Evolutionary conservation across 2,888 invertebrate genomes (phyloP), one percentile per base, ranked within the genome.

Genomic region (Phorcus lineatus): DNA sequence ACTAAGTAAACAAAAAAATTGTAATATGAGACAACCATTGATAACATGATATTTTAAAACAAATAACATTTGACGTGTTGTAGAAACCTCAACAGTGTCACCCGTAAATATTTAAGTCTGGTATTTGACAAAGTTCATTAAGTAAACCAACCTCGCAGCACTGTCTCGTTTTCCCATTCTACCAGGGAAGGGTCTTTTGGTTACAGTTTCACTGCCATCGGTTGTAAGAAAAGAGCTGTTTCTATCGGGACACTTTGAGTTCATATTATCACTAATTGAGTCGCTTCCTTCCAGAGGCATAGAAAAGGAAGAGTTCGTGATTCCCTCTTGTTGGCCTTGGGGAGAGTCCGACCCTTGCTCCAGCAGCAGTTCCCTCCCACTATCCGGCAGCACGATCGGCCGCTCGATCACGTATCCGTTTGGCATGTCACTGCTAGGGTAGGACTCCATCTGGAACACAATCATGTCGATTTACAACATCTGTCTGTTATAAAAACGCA

Each of bases 191-290:
- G 74, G 22, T 24, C 57, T 28, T 17, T 54, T 47, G 28, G 74
- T 74, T 17, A 62, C 40, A 19, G 53, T 16, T 9, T 83, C 40
- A 52, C 76, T 80, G 62, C 81, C 81, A 7, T 80, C 81, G 78
- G 77, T 53, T 28, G 81, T 81, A 47, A 67, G 81, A 83, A 2
- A 76, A 70, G 13, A 62, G 70, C 36, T 36, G 28, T 17, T 52
- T 78, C 53, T 81, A 83, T 84, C 62, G 82, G 80, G 11, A 82
- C 78, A 24, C 75, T 78, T 53, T 79, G 81, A 52, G 77, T 81
- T 86, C 78, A 86, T 86, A 74, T 86, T 85, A 31, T 86, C 86
- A 74, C 86, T 87, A 54, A 86, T 86, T 3, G 86, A 87, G 54
- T 87, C 87, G 62, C 86, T 86, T 19, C 83, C 54, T 24, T 86